Base-by-base conservation (phyloP, 1,140 invertebrate genomes). In the Drosophila ogumai region DNA sequence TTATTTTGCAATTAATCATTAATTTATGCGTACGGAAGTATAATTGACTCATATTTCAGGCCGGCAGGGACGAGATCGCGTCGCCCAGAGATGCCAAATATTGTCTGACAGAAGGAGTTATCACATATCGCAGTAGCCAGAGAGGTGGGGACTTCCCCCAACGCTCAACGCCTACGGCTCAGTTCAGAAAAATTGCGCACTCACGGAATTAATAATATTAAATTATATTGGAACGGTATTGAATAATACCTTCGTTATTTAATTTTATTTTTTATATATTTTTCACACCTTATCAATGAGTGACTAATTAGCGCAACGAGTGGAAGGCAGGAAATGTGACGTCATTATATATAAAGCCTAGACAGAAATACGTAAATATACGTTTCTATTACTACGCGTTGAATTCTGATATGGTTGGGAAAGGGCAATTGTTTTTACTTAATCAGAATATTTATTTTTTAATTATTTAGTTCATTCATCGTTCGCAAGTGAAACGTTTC, bases 1-100 rank as follows among this genome's bases (percentile, higher is more conserved):
- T 91, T 91, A 88, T 91, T 91, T 91, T 90, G 78, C 88, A 91
- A 91, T 91, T 91, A 90, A 91, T 91, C 88, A 91, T 91, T 82
- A 91, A 91, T 91, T 91, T 82, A 88, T 90, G 85, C 85, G 85
- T 84, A 81, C 85, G 81, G 78, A 90, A 90, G 69, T 81, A 88
- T 90, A 88, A 88, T 90, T 88, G 81, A 84, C 85, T 90, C 85
- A 85, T 90, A 90, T 90, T 85, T 90, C 85, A 88, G 59, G 55
- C 40, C 77, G 31, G 34, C 49, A 56, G 47, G n/a, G 25, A 22
- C 19, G 36, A 64, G 44, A 47, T 49, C 65, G 28, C 15, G 5
- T 17, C 43, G 17, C 36, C 1, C 19, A 43, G 66, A 68, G 36
- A 52, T 66, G 66, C 66, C 66, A 69, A 69, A 69, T 69, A 69